These are phyloP conservation scores for Aspidapion aeneum DNA, from an alignment of 2,888 invertebrate genomes.

Conservation along the genomic window DNA sequence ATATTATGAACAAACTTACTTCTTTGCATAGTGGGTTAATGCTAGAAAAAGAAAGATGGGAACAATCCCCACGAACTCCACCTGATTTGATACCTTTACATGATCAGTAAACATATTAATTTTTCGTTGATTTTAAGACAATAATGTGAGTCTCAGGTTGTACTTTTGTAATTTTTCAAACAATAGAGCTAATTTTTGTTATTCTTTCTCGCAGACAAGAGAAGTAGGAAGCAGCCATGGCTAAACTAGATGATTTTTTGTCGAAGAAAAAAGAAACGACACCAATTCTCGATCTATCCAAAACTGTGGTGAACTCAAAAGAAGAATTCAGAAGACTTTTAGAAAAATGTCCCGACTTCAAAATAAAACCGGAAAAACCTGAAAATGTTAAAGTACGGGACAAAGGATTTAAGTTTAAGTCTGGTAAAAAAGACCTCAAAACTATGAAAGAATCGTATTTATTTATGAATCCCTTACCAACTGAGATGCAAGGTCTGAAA, in stretches of 20 bases:
- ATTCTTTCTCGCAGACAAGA: background rate
- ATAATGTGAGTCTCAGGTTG: constrained; percentile 3
- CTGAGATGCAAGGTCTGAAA: constrained; percentile 73
- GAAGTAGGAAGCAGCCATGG: constrained; percentile 41
- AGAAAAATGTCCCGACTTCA: constrained; percentile 87
- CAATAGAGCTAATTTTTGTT: background rate
- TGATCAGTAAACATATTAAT: background rate
- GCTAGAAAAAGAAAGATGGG: constrained; percentile 55
- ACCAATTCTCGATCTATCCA: constrained; percentile 80
- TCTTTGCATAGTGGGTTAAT: constrained; percentile 49
- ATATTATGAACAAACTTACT: constrained; percentile 44
- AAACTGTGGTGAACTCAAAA: constrained; percentile 69
- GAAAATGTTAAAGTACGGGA: constrained; percentile 78
- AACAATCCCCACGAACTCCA: constrained; percentile 40
- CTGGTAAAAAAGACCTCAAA: constrained; percentile 67
- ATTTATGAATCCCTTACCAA: constrained; percentile 76
- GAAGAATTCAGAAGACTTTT: constrained; percentile 80
- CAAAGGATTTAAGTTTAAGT: constrained; percentile 70
- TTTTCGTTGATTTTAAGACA: background rate
- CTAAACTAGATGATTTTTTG: constrained; percentile 79
- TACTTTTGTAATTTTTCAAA: background rate
- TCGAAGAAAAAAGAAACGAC: constrained; percentile 82
- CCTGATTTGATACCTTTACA: constrained; percentile 11
- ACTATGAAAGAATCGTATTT: constrained; percentile 60
- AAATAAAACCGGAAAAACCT: constrained; percentile 83